Conservation (phyloP, 1,140 invertebrate species). For the Halesus radiatus region DNA sequence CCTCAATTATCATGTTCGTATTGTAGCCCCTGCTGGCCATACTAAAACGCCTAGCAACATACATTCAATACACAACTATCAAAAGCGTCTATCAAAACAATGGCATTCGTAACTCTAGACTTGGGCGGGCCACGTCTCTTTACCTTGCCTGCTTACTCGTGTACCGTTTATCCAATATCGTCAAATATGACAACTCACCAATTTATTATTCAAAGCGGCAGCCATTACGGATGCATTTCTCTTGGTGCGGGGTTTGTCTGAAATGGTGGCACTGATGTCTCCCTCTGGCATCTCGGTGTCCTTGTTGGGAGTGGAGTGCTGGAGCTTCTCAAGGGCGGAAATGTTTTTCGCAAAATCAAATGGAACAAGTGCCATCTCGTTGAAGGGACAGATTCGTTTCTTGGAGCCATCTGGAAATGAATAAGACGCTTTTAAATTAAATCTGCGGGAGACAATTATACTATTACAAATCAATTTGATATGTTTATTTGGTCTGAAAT, state of each 20-base stretch:
- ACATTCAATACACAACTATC: no score
- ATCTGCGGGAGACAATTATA: no score
- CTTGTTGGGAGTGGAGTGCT: constrained; percentile 13
- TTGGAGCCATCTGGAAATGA: neutral
- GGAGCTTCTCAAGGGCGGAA: neutral
- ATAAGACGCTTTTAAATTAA: neutral
- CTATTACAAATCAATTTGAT: no score
- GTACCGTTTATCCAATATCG: no score
- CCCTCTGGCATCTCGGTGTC: neutral
- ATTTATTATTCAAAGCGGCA: constrained; percentile 40
- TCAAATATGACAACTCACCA: constrained; percentile 26
- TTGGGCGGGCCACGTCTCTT: no score
- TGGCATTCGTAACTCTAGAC: no score
- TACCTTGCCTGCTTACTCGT: no score
- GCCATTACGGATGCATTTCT: constrained; percentile 37
- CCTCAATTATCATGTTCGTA: no score
- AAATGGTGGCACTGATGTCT: neutral
- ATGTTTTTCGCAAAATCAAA: neutral
- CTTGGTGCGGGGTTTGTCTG: constrained; percentile 19
- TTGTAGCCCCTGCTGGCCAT: no score
- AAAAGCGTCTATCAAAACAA: no score
- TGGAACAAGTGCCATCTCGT: neutral
- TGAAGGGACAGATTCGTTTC: neutral
- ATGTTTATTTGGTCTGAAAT: no score
- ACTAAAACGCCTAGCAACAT: no score